A percentile compares a stretch with the other conserved stretches of the same genome.
phyloP scores from a whole-genome alignment of 2,797 vertebrate genomes.

The Diceros bicornis region DNA sequence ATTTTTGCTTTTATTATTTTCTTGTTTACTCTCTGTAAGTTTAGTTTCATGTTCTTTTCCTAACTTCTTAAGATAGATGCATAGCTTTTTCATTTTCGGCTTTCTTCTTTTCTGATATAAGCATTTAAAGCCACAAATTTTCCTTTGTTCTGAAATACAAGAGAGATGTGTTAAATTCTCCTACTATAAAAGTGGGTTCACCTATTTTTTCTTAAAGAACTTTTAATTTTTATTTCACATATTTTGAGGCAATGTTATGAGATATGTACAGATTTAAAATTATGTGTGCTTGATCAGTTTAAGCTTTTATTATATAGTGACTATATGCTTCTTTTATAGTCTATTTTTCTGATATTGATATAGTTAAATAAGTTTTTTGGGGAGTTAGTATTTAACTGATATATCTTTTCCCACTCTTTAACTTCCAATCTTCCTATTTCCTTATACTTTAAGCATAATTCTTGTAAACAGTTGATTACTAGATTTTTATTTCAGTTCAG shows the following conservation, averaged over 20 bases:
- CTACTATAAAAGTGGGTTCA: background rate
- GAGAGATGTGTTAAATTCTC: background rate
- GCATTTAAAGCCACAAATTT: background rate
- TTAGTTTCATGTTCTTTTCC: background rate
- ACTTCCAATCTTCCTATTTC: background rate
- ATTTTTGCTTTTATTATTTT: background rate
- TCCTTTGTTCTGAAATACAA: slow-evolving; percentile 9
- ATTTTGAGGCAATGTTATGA: background rate
- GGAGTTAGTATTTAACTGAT: background rate
- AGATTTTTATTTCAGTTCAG: background rate
- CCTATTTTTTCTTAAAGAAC: background rate
- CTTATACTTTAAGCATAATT: background rate
- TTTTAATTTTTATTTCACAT: background rate
- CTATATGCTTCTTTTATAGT: background rate
- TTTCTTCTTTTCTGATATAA: background rate
- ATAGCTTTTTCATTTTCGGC: background rate
- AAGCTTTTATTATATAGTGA: background rate
- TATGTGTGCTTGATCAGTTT: background rate
- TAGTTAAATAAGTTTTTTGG: background rate
- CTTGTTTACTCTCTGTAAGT: background rate
- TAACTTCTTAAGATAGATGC: background rate
- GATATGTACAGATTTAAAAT: background rate
- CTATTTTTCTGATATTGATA: background rate
- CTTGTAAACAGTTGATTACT: background rate
- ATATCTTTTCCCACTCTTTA: background rate